These are phyloP conservation scores for Helarctos malayanus DNA, from an alignment of 2,797 vertebrate genomes.

Conservation along the genomic window DNA sequence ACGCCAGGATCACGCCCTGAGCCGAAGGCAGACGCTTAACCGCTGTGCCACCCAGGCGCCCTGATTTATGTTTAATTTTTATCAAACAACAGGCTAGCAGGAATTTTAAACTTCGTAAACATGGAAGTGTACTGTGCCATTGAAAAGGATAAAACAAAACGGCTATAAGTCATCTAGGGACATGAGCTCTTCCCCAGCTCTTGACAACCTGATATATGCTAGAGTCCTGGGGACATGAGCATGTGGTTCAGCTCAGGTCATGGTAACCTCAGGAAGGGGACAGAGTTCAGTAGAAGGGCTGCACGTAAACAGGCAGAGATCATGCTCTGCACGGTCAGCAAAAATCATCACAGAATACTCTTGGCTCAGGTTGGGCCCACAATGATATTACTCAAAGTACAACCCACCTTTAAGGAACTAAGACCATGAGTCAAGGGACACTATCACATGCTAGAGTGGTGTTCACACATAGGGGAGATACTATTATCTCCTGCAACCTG, in stretches of 20 bases:
- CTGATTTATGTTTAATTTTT: not conserved
- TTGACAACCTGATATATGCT: not conserved
- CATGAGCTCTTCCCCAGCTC: not conserved
- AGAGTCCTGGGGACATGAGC: not conserved
- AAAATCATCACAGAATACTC: not conserved
- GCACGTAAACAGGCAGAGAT: not conserved
- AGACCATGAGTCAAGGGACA: not conserved
- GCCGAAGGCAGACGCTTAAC: too few relatives aligned
- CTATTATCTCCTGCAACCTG: not conserved
- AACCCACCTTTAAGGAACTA: not conserved
- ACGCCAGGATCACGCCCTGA: too few relatives aligned
- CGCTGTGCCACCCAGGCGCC: too few relatives aligned
- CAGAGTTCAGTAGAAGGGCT: not conserved
- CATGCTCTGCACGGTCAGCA: not conserved
- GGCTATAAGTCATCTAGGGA: not conserved
- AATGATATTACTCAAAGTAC: not conserved
- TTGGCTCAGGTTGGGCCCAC: not conserved
- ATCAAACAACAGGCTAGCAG: fast-evolving
- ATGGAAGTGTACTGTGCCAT: not conserved
- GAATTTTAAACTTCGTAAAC: not conserved
- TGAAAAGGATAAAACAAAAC: not conserved
- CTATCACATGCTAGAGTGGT: not conserved
- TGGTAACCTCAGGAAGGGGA: not conserved
- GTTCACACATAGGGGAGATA: not conserved
- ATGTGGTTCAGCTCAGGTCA: not conserved